Base-by-base conservation (phyloP, 2,797 vertebrate species). In the Taenioides sp. region DNA sequence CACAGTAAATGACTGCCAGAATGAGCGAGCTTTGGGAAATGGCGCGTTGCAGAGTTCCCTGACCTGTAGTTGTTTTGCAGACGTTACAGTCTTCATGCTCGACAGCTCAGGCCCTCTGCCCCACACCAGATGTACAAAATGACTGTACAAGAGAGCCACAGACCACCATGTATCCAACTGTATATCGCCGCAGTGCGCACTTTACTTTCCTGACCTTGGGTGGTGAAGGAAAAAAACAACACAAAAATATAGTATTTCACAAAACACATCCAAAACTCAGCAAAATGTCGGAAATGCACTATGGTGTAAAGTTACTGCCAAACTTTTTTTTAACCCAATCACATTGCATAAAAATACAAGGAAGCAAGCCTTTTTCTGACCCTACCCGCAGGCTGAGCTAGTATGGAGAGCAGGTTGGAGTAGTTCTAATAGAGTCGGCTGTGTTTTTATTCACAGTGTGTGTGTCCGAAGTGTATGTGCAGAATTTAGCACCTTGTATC, bases 401-500 rank as follows among this genome's bases (percentile, higher is more conserved):
- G 34, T 70, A 61, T 55, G 23, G 23, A 52, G 65, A 27, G 63
- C 63, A 47, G 58, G 37, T 28, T 52, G 25, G 10, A 68, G 61
- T 64, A 20, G 18, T 27, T 64, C 37, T 64, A 49, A 70, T 25
- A 60, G n/a, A 28, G 73, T 59, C 50, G 25, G 50, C 31, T 60
- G 47, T 66, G n/a, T 28, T 66, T 68, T 71, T 28, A 61, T 71
- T 67, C 27, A 43, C 28, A 17, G 28, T 23, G n/a, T 47, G 50
- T 65, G 34, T 25, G 63, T 65, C 64, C 23, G 18, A 65, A 27
- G 61, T 28, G 22, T 63, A 23, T 67, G 65, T 73, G 71, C 52
- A 67, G 80, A 81, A 77, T 81, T 72, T 78, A 72, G 84, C 81
- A 74, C 72, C 70, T 79, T 57, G 72, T 79, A 72, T 85, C 81